Percentiles rank a stretch among this genome's conserved stretches.
phyloP scores from a whole-genome alignment of 2,797 vertebrate species.

The Mormyrus hasselquistii region DNA sequence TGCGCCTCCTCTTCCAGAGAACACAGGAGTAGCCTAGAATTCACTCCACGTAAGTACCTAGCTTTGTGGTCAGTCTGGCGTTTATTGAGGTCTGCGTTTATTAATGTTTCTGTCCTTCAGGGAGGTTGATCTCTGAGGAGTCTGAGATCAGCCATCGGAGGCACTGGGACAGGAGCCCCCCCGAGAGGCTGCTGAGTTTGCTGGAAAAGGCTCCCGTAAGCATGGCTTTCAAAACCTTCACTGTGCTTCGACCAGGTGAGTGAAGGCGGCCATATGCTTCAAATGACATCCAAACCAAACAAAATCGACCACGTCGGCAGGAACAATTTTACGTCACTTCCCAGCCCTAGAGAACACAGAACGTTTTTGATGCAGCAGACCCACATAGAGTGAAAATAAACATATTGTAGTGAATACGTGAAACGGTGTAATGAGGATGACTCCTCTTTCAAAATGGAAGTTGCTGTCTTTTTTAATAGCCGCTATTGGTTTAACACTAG shows the following conservation, averaged over 20 bases:
- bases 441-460: neutral
- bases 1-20: constrained; percentile 27
- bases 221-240: constrained; percentile 77
- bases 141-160: constrained; percentile 51
- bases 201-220: constrained; percentile 70
- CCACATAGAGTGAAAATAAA: neutral
- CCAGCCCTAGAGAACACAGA: neutral
- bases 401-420: neutral
- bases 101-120: constrained; percentile 28
- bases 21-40: constrained; percentile 19
- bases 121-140: constrained; percentile 32
- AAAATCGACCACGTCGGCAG: neutral
- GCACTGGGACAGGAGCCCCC: constrained; percentile 69
- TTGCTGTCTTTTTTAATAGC: neutral
- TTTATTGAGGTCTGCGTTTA: neutral
- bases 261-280: neutral
- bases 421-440: neutral
- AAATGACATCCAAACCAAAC: neutral
- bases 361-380: neutral
- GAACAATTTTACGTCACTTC: neutral
- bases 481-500: neutral
- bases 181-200: constrained; percentile 69
- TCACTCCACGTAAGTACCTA: constrained; percentile 19
- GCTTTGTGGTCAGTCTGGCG: neutral
- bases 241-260: constrained; percentile 71